Conservation (phyloP, 2,113 vertebrate species). For the Heloderma charlesbogerti region DNA sequence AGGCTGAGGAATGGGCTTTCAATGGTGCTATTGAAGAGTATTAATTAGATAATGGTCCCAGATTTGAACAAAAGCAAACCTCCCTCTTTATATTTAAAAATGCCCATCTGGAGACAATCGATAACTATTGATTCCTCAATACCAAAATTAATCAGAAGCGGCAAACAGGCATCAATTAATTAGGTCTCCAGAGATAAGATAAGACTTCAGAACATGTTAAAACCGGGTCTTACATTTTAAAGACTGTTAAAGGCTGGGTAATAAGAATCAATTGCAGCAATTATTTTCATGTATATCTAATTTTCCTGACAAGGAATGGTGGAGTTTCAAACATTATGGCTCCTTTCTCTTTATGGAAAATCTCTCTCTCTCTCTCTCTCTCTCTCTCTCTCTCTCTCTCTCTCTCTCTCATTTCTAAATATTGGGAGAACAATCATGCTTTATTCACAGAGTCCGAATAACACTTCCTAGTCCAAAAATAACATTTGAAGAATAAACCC, state of each 20-base stretch:
- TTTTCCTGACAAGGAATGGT: background rate
- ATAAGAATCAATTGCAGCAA: background rate
- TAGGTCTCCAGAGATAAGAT: slow-evolving; percentile 32
- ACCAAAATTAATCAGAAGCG: slow-evolving; percentile 50
- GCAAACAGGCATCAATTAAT: slow-evolving; percentile 48
- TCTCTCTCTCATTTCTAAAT: background rate
- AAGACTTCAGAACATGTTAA: background rate
- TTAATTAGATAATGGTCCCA: slow-evolving; percentile 64
- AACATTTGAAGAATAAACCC: background rate
- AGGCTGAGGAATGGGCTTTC: slow-evolving; percentile 30
- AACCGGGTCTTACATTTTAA: slow-evolving; percentile 38
- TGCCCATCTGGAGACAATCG: slow-evolving; percentile 28
- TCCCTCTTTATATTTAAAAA: slow-evolving; percentile 69
- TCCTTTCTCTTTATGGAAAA: background rate
- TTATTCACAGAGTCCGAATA: background rate
- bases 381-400: too few relatives aligned
- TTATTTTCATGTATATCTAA: background rate
- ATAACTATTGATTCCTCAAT: slow-evolving; percentile 54
- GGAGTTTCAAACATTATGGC: background rate
- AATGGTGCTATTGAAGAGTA: slow-evolving; percentile 55
- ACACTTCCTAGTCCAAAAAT: too few relatives aligned
- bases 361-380: background rate
- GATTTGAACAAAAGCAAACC: slow-evolving; percentile 67
- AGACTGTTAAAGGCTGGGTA: slow-evolving; percentile 19
- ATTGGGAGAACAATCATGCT: background rate